phyloP scores from a whole-genome alignment of 2,888 invertebrate genomes.

The Lycaena phlaeas region DNA sequence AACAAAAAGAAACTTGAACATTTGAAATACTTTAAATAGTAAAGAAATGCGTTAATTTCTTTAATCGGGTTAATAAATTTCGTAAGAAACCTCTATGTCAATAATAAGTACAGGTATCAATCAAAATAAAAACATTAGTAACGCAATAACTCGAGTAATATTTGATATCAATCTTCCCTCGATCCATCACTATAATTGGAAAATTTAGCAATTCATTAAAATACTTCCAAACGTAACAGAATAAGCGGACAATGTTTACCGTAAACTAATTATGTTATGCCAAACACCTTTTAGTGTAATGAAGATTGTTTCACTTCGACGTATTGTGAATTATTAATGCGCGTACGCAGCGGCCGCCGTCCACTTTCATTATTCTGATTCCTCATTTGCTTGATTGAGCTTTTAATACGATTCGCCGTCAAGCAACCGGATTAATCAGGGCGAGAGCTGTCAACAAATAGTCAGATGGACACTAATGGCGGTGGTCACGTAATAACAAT shows the following conservation, averaged over 20 bases:
- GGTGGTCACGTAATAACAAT: slow-evolving; percentile 52
- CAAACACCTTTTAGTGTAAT: slow-evolving; percentile 64
- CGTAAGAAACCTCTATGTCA: too few species aligned
- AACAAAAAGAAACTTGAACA: too few species aligned
- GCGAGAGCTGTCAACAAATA: slow-evolving; percentile 57
- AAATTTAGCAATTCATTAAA: slow-evolving; percentile 57
- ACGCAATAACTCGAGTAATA: slow-evolving; percentile 34
- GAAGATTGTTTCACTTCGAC: slow-evolving; percentile 65
- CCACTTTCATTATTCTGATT: slow-evolving; percentile 68
- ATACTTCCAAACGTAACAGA: slow-evolving; percentile 15
- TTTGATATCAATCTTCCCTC: slow-evolving; percentile 23
- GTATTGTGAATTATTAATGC: slow-evolving; percentile 66
- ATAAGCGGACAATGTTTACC: slow-evolving; percentile 22
- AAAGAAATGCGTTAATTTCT: too few species aligned
- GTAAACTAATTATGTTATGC: slow-evolving; percentile 27
- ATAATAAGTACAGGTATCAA: too few species aligned
- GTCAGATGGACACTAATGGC: slow-evolving; percentile 46
- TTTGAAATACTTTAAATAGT: too few species aligned
- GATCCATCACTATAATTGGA: slow-evolving; percentile 44
- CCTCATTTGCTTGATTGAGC: slow-evolving; percentile 73
- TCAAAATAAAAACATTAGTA: slow-evolving; percentile 32
- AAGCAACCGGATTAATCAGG: slow-evolving; percentile 58
- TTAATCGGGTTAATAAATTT: too few species aligned
- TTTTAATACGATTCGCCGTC: slow-evolving; percentile 70
- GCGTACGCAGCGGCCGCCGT: slow-evolving; percentile 61